A percentile compares a stretch with the other conserved stretches of the same genome.
Evolutionary conservation across 1,140 invertebrate genomes (phyloP).

Genomic region (Gryllus bimaculatus): DNA sequence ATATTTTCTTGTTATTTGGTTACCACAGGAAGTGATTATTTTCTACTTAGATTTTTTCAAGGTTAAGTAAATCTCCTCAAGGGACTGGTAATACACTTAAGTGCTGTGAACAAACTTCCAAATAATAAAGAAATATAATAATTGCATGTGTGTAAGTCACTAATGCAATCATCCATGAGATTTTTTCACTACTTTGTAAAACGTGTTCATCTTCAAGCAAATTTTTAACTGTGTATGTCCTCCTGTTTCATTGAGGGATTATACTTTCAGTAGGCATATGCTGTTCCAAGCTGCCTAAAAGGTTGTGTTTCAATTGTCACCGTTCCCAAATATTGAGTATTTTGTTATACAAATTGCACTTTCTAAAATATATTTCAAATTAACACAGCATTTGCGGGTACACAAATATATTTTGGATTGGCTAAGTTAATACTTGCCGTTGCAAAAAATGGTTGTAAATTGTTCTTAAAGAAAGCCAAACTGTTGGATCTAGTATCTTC

Average conservation of each 20-base stretch:
- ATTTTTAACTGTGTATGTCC: too few relatives aligned
- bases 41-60: too few relatives aligned
- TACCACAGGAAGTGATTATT: too few relatives aligned
- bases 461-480: not conserved
- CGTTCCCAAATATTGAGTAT: not conserved
- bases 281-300: not conserved
- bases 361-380: conserved; percentile 6
- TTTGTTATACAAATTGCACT: conserved; percentile 2
- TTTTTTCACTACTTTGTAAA: too few relatives aligned
- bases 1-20: too few relatives aligned
- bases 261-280: not conserved
- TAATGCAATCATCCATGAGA: too few relatives aligned
- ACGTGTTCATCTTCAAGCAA: too few relatives aligned
- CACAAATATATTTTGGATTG: not conserved
- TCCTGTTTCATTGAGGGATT: not conserved
- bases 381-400: not conserved
- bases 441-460: not conserved
- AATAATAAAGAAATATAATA: too few relatives aligned
- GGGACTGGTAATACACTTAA: too few relatives aligned
- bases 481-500: conserved; percentile 14
- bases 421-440: not conserved
- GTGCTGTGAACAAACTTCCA: too few relatives aligned
- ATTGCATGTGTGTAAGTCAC: too few relatives aligned
- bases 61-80: too few relatives aligned
- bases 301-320: not conserved